Conservation (phyloP, 2,888 invertebrate genomes). For the Leptopilina syphax region DNA sequence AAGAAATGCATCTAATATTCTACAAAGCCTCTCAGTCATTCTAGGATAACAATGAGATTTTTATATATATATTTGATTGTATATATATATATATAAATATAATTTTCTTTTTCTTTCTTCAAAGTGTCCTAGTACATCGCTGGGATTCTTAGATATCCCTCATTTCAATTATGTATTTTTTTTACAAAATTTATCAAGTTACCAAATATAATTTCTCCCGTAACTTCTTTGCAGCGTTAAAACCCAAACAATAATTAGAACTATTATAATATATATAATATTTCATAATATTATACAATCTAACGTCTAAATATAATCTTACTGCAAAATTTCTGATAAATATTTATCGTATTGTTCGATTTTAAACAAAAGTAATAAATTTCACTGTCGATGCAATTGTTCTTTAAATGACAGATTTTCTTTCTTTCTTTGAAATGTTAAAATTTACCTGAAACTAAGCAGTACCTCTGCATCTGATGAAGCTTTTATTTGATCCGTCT, state of each 20-base stretch:
- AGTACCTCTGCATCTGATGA: not conserved
- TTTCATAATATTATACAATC: slow-evolving; percentile 33
- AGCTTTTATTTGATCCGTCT: not conserved
- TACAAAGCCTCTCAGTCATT: slow-evolving; percentile 9
- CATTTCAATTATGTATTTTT: slow-evolving; percentile 19
- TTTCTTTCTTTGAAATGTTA: not conserved
- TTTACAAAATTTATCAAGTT: slow-evolving; percentile 24
- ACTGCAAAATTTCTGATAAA: slow-evolving; percentile 11
- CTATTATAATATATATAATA: slow-evolving; percentile 34
- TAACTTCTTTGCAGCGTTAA: slow-evolving; percentile 35
- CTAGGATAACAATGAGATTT: slow-evolving; percentile 9
- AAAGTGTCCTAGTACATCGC: not conserved
- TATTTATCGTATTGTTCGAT: not conserved
- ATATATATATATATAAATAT: not conserved
- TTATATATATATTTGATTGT: not conserved
- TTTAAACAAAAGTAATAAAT: slow-evolving; percentile 13
- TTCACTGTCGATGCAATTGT: not conserved
- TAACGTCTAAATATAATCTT: slow-evolving; percentile 27
- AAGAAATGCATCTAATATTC: slow-evolving; percentile 4
- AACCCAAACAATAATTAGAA: slow-evolving; percentile 31
- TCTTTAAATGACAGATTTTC: not conserved
- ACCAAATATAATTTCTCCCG: slow-evolving; percentile 4
- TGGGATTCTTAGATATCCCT: slow-evolving; percentile 7
- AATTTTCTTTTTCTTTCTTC: not conserved
- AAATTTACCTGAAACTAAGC: slow-evolving; percentile 23